phyloP scores from a whole-genome alignment of 92 coral and sea anemone genomes.

The Montipora capitata region DNA sequence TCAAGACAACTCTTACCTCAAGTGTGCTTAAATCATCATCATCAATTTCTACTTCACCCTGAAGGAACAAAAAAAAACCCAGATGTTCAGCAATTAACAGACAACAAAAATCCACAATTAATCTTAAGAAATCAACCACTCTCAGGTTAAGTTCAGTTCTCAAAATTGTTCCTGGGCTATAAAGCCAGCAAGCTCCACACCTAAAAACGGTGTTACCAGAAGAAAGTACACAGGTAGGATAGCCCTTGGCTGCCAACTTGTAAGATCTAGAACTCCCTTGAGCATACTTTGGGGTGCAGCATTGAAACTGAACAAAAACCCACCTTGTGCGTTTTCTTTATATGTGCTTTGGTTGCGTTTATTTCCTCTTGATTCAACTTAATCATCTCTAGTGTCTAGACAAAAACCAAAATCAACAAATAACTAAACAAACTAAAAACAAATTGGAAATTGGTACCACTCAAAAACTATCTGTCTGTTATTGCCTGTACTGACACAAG shows the following conservation, averaged over 20 bases:
- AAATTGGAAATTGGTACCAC: no score
- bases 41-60: slow-evolving; percentile 97
- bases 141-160: no score
- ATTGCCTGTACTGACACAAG: no score
- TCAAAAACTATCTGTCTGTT: no score
- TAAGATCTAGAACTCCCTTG: no score
- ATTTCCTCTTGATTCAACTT: slow-evolving; percentile 90
- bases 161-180: no score
- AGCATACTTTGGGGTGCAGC: slow-evolving; percentile 34
- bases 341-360: slow-evolving; percentile 88
- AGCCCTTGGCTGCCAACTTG: neutral
- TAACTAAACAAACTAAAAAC: neutral
- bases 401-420: neutral
- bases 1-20: slow-evolving; percentile 72
- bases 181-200: no score
- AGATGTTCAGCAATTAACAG: no score
- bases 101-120: no score
- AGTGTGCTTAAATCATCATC: slow-evolving; percentile 93
- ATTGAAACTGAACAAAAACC: slow-evolving; percentile 21
- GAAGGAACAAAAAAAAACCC: neutral
- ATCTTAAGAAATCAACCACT: no score
- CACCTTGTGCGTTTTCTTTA: slow-evolving; percentile 99
- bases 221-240: no score
- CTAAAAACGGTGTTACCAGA: no score
- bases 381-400: slow-evolving; percentile 94